These are phyloP conservation scores for Steromphala cineraria DNA, from an alignment of 2,888 invertebrate species.

Conservation along the genomic window DNA sequence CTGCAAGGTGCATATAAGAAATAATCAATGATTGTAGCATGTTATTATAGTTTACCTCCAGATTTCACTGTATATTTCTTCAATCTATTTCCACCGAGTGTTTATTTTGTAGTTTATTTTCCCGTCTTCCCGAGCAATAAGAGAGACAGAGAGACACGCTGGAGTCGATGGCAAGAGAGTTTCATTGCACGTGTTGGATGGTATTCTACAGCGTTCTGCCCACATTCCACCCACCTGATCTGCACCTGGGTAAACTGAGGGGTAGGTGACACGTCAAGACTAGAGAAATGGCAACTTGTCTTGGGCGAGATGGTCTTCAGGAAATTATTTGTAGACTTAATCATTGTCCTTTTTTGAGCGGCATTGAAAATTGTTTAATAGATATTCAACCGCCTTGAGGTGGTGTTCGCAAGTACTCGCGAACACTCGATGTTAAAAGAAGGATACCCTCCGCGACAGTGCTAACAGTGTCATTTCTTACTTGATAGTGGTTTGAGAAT, in stretches of 20 bases:
- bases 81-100: background rate
- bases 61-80: background rate
- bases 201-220: background rate
- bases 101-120: constrained; percentile 2
- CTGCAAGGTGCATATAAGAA: constrained; percentile 1
- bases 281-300: background rate
- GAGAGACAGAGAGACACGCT: background rate
- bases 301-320: no score
- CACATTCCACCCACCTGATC: background rate
- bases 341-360: no score
- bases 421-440: no score
- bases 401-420: no score
- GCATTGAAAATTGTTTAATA: no score
- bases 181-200: background rate
- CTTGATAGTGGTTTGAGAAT: no score
- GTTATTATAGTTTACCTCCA: background rate
- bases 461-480: no score
- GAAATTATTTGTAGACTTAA: no score
- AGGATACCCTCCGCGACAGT: no score
- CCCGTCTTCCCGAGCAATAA: background rate
- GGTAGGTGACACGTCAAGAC: background rate
- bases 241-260: background rate
- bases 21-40: background rate
- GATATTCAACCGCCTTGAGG: no score
- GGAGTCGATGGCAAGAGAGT: background rate